phyloP scores from a whole-genome alignment of 2,888 invertebrate species.

The Hesperia comma region DNA sequence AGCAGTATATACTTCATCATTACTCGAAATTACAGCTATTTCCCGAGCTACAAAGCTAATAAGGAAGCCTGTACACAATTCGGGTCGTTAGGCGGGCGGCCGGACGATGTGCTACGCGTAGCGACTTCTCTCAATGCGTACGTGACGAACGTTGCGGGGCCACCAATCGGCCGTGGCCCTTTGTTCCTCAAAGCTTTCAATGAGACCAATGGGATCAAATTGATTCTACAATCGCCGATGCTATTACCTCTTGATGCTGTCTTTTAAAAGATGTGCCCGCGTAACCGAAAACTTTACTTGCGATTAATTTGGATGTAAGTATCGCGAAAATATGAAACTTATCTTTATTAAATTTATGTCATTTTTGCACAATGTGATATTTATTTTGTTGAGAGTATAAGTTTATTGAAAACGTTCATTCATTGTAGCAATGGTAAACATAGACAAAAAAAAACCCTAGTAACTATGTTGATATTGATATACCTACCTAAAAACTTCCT shows the following conservation, averaged over 20 bases:
- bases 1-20: neutral
- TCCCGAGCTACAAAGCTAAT: neutral
- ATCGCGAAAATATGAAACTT: too few species aligned
- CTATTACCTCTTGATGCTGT: constrained; percentile 2
- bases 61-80: constrained; percentile 12
- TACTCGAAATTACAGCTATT: constrained; percentile 1
- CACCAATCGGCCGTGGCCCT: constrained; percentile 56
- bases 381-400: too few species aligned
- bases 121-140: constrained; percentile 52
- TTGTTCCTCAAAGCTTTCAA: constrained; percentile 43
- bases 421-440: too few species aligned
- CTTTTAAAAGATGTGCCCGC: neutral
- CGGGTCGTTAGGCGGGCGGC: constrained; percentile 8
- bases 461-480: too few species aligned
- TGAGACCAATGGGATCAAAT: constrained; percentile 17
- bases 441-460: too few species aligned
- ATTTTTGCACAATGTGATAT: too few species aligned
- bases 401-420: too few species aligned
- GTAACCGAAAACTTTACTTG: too few species aligned
- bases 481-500: too few species aligned
- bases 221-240: constrained; percentile 3
- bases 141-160: constrained; percentile 65
- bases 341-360: too few species aligned
- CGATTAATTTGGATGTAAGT: too few species aligned
- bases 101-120: neutral